Evolutionary conservation across 2,113 vertebrate genomes (phyloP), one percentile per base, ranked within the genome.

Genomic region (Sialia sialis): DNA sequence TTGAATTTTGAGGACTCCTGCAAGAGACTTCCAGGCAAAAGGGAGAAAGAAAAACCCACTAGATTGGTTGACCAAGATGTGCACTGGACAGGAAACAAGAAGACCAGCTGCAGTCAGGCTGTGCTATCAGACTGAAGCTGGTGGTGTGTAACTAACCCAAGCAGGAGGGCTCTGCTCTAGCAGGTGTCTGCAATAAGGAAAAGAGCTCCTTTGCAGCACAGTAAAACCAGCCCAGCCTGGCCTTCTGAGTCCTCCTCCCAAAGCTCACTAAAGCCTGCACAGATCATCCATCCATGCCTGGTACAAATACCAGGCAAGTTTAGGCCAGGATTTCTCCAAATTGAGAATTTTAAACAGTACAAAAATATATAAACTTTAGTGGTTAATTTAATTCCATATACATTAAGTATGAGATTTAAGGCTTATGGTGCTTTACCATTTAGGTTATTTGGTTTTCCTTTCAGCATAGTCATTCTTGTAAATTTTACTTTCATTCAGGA

Each of bases 91-190:
- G 7, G 49, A 79, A 73, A 19, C 10, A 44, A 34, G 17, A 22
- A 7, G 38, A 11, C 25, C 25, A n/a, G 23, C 49, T 39, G 30
- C 69, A 59, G 66, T 2, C 49, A 29, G 66, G 30, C 25, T 27
- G 44, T 12, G 51, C 9, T n/a, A 10, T 0, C n/a, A 49, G 54
- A 5, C 9, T 56, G 41, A 36, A 73, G 72, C 19, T 4, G 52
- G n/a, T 66, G 51, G 20, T 11, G 18, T 36, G 21, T 22, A 23
- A 29, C 14, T 16, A 10, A 19, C 2, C 27, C 2, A 0, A 19
- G 27, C 46, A 46, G 30, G 30, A 63, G 44, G 60, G 16, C 30
- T 21, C 7, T 13, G 55, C 41, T 66, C 32, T 13, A 22, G 15
- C 21, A 52, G 25, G 6, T 2, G 3, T 3, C 36, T 64, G 69